phyloP scores from a whole-genome alignment of 2,113 vertebrate species.

The Ctenomys sociabilis region DNA sequence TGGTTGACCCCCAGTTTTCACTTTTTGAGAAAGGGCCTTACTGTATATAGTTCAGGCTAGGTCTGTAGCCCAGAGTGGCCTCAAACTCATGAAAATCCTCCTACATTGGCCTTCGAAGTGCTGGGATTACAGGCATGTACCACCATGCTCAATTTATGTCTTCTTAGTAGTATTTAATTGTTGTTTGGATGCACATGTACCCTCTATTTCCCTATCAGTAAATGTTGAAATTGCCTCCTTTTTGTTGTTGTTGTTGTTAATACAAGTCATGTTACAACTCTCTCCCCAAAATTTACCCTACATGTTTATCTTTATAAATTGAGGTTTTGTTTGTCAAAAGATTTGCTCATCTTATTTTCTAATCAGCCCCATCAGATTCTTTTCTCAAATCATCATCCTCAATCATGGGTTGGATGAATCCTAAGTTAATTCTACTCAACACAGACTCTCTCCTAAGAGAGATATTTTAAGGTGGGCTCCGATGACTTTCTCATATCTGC shows the following conservation, averaged over 20 bases:
- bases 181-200: background rate
- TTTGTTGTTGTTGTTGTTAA: background rate
- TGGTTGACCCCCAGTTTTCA: too few species aligned
- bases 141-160: background rate
- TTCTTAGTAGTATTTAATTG: background rate
- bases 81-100: background rate
- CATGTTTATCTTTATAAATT: background rate
- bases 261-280: background rate
- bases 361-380: background rate
- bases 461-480: too few species aligned
- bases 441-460: background rate
- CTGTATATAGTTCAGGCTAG: background rate
- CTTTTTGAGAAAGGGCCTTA: background rate
- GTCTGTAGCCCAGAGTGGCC: background rate
- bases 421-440: background rate
- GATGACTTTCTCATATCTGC: background rate
- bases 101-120: background rate
- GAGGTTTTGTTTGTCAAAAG: background rate
- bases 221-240: background rate
- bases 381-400: background rate
- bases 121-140: background rate
- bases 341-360: background rate
- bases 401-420: accelerated
- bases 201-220: background rate
- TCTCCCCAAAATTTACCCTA: background rate